Base-by-base conservation (phyloP, 1,140 invertebrate genomes). In the Ips typographus region DNA sequence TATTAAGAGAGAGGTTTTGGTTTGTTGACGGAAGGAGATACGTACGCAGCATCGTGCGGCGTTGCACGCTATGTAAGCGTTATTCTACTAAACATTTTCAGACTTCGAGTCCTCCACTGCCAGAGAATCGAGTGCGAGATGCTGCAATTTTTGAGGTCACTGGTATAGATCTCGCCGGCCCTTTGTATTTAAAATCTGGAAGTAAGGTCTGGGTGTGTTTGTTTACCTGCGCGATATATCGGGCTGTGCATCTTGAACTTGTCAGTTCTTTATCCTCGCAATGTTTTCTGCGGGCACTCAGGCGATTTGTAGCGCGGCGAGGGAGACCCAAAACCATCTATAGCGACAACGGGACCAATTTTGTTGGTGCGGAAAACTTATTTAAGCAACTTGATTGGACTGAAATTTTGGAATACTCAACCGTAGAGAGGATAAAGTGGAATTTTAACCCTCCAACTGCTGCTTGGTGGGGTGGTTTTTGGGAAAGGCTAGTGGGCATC, bases 181-280 rank as follows among this genome's bases (percentile, higher is more conserved):
- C 59, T 36, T 39, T 61, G 65, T 68, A 7, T 78, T 76, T 77
- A 7, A 44, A 66, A 47, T 37, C 43, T 38, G 41, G 43, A 22
- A 22, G 22, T 22, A 22, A 22, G 22, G 22, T 22, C 22, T 22
- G 22, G 22, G 22, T 22, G 22, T 22, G 22, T 22, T n/a, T 81
- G 4, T 81, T 81, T 51, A 77, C 68, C 3, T 73, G 65, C 51
- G 71, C 65, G 4, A 61, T 77, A 4, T 78, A 76, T 63, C 55
- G 77, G 49, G 79, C 78, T 2, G 71, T 82, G 2, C 79, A 82
- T 72, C 52, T 82, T 2, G 80, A 82, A 70, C 43, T 81, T 4
- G 2, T 81, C 22, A 22, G 22, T 22, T 22, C 22, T 22, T 22
- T 22, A 22, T 22, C 22, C 22, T 22, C 22, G 22, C 22, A 22